phyloP scores from a whole-genome alignment of 2,797 vertebrate genomes.

The Trachops cirrhosus region DNA sequence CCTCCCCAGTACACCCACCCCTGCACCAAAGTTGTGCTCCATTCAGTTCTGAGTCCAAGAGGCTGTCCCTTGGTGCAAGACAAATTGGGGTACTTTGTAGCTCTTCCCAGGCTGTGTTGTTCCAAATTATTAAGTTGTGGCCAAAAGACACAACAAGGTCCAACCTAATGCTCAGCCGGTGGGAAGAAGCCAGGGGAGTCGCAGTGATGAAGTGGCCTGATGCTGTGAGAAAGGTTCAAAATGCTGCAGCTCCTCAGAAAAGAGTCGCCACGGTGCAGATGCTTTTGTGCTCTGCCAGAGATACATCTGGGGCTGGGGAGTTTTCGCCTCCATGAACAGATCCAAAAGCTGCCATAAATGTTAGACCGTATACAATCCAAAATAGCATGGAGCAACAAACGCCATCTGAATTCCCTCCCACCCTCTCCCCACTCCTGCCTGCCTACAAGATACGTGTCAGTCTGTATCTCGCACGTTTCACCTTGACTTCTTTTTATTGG shows the following conservation, averaged over 20 bases:
- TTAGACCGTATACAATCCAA: neutral
- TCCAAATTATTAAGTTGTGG: conserved; percentile 44
- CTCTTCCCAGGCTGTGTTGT: neutral
- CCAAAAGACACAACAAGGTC: conserved; percentile 38
- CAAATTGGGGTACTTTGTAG: conserved; percentile 1
- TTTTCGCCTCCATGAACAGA: neutral
- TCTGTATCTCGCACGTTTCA: conserved; percentile 58
- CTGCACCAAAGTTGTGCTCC: neutral
- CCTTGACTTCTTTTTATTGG: conserved; percentile 64
- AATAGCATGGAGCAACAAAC: neutral
- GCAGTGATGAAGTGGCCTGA: neutral
- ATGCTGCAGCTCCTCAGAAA: conserved; percentile 31
- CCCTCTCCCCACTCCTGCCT: neutral
- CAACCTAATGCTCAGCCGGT: neutral
- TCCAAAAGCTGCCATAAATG: conserved; percentile 36
- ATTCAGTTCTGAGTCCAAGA: conserved; percentile 1
- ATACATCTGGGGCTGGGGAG: neutral
- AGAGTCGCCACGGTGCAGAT: neutral
- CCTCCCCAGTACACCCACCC: neutral
- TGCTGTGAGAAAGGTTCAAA: neutral
- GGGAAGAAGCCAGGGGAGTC: neutral
- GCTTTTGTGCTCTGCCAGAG: neutral
- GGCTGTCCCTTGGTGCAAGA: conserved; percentile 7
- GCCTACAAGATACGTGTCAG: conserved; percentile 45
- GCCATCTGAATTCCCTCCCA: neutral